Percentiles rank a stretch among this genome's conserved stretches.
Evolutionary conservation across 2,113 vertebrate species (phyloP).

Genomic region (Ursus arctos): DNA sequence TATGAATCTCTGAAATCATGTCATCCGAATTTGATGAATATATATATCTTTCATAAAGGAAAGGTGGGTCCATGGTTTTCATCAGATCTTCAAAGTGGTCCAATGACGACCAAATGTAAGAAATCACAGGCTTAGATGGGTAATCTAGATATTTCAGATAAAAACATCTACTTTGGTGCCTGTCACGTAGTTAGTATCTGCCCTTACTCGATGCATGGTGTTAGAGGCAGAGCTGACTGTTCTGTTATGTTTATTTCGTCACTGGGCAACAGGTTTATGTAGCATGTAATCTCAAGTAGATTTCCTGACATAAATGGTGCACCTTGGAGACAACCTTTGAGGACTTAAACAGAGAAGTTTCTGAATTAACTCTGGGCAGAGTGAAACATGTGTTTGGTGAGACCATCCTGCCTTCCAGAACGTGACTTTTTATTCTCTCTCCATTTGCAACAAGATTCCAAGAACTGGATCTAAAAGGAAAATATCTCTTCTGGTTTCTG

Average conservation of each 20-base stretch:
- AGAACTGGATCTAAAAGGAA: not conserved
- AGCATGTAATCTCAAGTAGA: not conserved
- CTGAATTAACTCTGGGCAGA: not conserved
- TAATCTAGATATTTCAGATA: not conserved
- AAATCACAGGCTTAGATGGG: not conserved
- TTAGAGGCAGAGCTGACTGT: not conserved
- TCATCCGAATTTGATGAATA: not conserved
- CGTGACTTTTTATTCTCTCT: not conserved
- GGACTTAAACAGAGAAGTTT: not conserved
- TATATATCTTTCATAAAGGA: not conserved
- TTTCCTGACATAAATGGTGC: slow-evolving; percentile 4
- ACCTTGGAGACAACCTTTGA: not conserved
- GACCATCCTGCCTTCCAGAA: not conserved
- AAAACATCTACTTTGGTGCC: not conserved
- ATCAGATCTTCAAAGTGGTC: not conserved
- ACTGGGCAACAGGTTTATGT: not conserved
- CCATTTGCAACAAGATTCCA: not conserved
- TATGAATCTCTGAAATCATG: not conserved
- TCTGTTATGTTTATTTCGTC: slow-evolving; percentile 12
- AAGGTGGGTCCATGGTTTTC: not conserved
- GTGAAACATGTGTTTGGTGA: not conserved
- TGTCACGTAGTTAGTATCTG: not conserved
- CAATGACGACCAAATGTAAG: not conserved
- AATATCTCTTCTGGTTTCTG: not conserved
- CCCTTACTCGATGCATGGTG: not conserved